Percentiles rank a stretch among this genome's conserved stretches.
These are phyloP conservation scores for Apocheima hispidaria DNA, from an alignment of 2,888 invertebrate genomes.

Conservation along the genomic window DNA sequence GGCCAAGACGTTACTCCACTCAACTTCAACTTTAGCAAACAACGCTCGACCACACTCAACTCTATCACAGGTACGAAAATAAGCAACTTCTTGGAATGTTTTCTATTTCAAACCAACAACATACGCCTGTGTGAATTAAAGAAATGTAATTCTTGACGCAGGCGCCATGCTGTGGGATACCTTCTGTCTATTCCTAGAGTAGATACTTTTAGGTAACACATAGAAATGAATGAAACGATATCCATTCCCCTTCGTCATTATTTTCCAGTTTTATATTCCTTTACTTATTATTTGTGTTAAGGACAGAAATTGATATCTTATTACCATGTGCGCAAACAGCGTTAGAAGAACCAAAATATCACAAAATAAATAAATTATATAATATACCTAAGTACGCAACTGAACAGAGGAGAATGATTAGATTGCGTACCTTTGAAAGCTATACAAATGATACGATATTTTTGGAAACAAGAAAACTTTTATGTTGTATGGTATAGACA, in stretches of 20 bases:
- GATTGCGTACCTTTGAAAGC: not conserved
- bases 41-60: conserved; percentile 90
- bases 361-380: not conserved
- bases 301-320: conserved; percentile 1
- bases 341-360: conserved; percentile 1
- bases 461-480: no score
- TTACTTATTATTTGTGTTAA: conserved; percentile 28
- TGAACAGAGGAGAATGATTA: no score
- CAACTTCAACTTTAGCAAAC: conserved; percentile 91
- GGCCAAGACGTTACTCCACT: conserved; percentile 95
- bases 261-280: conserved; percentile 46
- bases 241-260: conserved; percentile 67
- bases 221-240: conserved; percentile 68
- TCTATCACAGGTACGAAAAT: conserved; percentile 90
- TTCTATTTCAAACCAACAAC: conserved; percentile 49
- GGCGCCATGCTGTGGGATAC: conserved; percentile 56
- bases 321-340: conserved; percentile 5
- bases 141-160: conserved; percentile 40
- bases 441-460: no score
- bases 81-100: conserved; percentile 51
- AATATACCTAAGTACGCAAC: no score
- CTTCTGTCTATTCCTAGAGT: conserved; percentile 63
- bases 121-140: conserved; percentile 47
- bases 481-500: not conserved
- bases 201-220: conserved; percentile 64